Conservation (phyloP, 1,140 invertebrate species). For the Caerostris darwini region DNA sequence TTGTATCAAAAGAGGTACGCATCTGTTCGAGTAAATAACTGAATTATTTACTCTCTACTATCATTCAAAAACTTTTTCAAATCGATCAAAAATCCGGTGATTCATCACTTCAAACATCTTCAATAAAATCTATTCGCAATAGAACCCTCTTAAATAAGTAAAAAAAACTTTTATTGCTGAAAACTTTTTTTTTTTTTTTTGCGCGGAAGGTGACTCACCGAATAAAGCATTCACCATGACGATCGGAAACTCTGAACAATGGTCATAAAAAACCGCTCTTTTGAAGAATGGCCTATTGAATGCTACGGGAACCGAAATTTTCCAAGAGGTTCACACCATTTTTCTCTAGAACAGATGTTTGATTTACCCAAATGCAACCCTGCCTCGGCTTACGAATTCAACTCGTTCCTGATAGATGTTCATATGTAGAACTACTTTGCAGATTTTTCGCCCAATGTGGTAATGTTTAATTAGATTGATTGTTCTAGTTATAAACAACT, state of each 20-base stretch:
- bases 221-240: background rate
- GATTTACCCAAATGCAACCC: too few relatives aligned
- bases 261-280: background rate
- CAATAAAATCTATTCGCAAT: background rate
- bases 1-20: too few relatives aligned
- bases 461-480: too few relatives aligned
- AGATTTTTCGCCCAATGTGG: too few relatives aligned
- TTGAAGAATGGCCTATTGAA: background rate
- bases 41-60: background rate
- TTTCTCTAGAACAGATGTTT: too few relatives aligned
- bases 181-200: background rate
- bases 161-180: background rate
- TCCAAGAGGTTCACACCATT: background rate
- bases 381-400: too few relatives aligned
- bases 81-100: background rate
- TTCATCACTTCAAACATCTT: background rate
- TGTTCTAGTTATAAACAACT: too few relatives aligned
- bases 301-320: background rate
- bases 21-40: too few relatives aligned
- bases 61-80: background rate
- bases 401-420: too few relatives aligned
- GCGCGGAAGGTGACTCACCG: background rate
- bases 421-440: too few relatives aligned
- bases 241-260: background rate
- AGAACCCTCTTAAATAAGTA: too few relatives aligned